Evolutionary conservation across 2,888 invertebrate genomes (phyloP), one percentile per base, ranked within the genome.

Genomic region (Epinotia brunnichana): DNA sequence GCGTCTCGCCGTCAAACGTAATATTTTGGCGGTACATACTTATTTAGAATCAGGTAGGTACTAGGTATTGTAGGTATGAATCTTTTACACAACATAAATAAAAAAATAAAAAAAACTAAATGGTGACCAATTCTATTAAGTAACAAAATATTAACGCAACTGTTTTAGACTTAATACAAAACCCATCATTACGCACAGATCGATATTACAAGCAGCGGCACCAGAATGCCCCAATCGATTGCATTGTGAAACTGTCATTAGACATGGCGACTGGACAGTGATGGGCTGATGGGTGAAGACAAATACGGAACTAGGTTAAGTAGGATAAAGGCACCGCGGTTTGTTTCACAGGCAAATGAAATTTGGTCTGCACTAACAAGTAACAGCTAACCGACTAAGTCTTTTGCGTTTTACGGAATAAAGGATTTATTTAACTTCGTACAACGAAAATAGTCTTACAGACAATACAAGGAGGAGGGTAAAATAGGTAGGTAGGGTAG

Each of bases 161-260:
- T 35, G 35, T 35, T 9, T 35, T 35, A 35, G 35, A 35, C 35
- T 35, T 35, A 9, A 35, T n/a, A n/a, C n/a, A 48, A 48, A 44
- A n/a, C 4, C 48, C 48, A 48, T 48, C 17, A 19, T 21, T 53
- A 59, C 29, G 15, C 15, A 29, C 59, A 35, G 29, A 17, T 59
- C 59, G 39, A 59, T 59, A 19, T 17, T 17, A 9, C 44, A 7
- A 24, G 56, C 56, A 59, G 35, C 60, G 35, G 54, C 29, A 41
- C 17, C 24, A 39, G 17, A 54, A 15, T 63, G 56, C 60, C 44
- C n/a, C 66, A 17, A 66, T 60, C 70, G 70, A 66, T 70, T 59
- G 59, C 66, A 53, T 35, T 35, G 7, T 68, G 70, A 62, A 70
- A 70, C 48, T 21, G 63, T 62, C 35, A 70, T 62, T 62, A 70